Base-by-base conservation (phyloP, 2,113 vertebrate species). In the Nerophis ophidion region DNA sequence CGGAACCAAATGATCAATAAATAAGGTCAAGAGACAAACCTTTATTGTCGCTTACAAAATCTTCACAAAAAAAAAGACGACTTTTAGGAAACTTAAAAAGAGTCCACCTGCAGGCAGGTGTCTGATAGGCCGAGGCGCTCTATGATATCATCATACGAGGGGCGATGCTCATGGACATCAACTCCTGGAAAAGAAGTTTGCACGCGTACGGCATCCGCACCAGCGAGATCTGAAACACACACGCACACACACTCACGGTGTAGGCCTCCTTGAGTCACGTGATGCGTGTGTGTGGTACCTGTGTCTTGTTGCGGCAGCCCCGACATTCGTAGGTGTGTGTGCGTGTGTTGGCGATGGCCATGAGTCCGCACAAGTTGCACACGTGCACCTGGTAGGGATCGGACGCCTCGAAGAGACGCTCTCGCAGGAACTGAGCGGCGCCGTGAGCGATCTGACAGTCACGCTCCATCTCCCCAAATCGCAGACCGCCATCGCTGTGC, bases 111-210 rank as follows among this genome's bases (percentile, higher is more conserved):
- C 49, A 42, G 38, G 38, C 34, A 56, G 48, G 19, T 42, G 5
- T n/a, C 3, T 19, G 26, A 61, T 60, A 66, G 74, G 65, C 35
- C 0, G 9, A 62, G 7, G 10, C 2, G 1, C 7, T 51, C 71
- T 80, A 84, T 64, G 84, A 78, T 11, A 89, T 93, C 96, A 98
- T 98, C 97, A 99, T 99, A 2, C 97, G 94, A n/a, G 97, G 97
- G 44, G 97, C 96, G 13, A 99, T 99, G 68, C 96, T 98, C 97
- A 99, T 99, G 0, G 96, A 98, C 97, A 98, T 98, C 59, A 98
- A 76, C 71, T 99, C 97, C 76, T 99, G 97, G 88, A 99, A 99
- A 26, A 99, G 88, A 10, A 99, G 93, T 72, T 99, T 99, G 86
- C 97, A 99, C 17, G 97, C 97, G 0, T 99, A 99, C 0, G 97